Conservation (phyloP, 2,888 invertebrate species). For the Pyrochroa serraticornis region DNA sequence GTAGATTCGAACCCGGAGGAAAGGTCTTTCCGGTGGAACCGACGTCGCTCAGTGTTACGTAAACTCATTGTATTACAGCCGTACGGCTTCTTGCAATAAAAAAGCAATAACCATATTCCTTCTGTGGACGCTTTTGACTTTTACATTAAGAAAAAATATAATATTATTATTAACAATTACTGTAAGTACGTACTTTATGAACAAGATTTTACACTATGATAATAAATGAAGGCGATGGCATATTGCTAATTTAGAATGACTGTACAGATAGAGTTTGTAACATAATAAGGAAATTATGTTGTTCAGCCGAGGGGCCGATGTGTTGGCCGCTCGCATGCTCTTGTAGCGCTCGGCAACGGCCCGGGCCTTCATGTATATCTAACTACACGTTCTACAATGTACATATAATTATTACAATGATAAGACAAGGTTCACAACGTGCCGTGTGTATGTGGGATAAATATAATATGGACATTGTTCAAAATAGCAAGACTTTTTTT, state of each 20-base stretch:
- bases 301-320: constrained; percentile 52
- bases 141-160: constrained; percentile 55
- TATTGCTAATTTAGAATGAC: constrained; percentile 55
- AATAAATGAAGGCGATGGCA: constrained; percentile 57
- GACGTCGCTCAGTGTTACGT: constrained; percentile 65
- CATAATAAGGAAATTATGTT: constrained; percentile 56
- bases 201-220: constrained; percentile 62
- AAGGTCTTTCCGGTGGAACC: constrained; percentile 1
- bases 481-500: constrained; percentile 67
- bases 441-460: constrained; percentile 87
- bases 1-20: constrained; percentile 14
- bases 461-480: constrained; percentile 89
- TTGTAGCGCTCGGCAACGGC: constrained; percentile 62
- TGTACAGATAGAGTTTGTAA: constrained; percentile 62
- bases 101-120: constrained; percentile 63
- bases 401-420: constrained; percentile 76
- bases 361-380: constrained; percentile 74
- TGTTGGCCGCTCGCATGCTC: constrained; percentile 63
- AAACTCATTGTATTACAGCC: constrained; percentile 68
- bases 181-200: constrained; percentile 61
- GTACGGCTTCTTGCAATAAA: constrained; percentile 64
- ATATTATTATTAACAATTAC: constrained; percentile 55
- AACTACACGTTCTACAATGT: constrained; percentile 71
- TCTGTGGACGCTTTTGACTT: constrained; percentile 62
- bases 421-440: constrained; percentile 90